Base-by-base conservation (phyloP, 2,888 invertebrate species). In the Anoplius nigerrimus region DNA sequence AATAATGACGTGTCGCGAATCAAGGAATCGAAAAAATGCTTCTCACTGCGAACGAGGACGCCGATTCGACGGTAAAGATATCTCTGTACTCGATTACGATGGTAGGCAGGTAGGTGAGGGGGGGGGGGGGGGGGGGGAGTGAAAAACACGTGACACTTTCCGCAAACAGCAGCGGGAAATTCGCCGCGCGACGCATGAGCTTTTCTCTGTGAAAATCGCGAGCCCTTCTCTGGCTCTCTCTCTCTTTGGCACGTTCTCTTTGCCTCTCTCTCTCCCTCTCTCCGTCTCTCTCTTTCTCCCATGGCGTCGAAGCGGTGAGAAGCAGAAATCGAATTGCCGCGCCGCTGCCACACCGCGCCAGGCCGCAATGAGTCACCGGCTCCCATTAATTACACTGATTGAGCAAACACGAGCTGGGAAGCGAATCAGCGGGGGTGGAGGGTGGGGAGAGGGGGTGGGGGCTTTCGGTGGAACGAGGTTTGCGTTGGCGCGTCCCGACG, bases 311-410 rank as follows among this genome's bases (percentile, higher is more conserved):
- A 18, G 48, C 55, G 54, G 53, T 46, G 61, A 56, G 59, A 59
- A 62, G 46, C 62, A 62, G 57, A 60, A 58, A 68, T 69, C 46
- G 69, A 72, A 69, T 67, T 59, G 62, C 48, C 60, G 59, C 51
- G 56, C 55, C 62, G 46, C 61, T 21, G 63, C 55, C 24, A 20
- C 66, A n/a, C 56, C 55, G 46, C 42, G 21, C 21, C 59, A 58
- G 20, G 54, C 61, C 62, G 62, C 67, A 73, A 64, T 65, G 73
- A 72, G 62, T 72, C 70, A 72, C 66, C 58, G 71, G 63, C 67
- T 63, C 34, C 61, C 71, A 72, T 72, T 72, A 72, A 72, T 72
- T 71, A 72, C 71, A 72, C 70, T 67, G 72, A 72, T 72, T 67
- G 72, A 72, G 71, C 71, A 72, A 72, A 67, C 61, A 67, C 66